phyloP scores from a whole-genome alignment of 2,797 vertebrate species.

The Pseudochromis fuscus region DNA sequence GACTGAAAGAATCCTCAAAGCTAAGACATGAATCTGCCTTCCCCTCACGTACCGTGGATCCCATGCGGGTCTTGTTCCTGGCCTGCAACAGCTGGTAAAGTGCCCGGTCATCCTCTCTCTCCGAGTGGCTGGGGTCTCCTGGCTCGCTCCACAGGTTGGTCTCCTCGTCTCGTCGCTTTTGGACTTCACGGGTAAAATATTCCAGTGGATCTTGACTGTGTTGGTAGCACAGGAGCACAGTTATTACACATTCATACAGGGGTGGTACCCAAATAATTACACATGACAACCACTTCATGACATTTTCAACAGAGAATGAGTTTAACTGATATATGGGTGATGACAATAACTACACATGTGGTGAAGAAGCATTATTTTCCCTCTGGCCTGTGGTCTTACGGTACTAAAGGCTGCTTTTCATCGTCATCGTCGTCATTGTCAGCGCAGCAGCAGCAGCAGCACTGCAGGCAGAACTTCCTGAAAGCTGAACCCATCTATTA shows the following conservation, averaged over 20 bases:
- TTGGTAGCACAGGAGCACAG: constrained; percentile 25
- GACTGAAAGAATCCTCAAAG: not conserved
- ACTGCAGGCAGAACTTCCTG: constrained; percentile 69
- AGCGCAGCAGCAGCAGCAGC: constrained; percentile 83
- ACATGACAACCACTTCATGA: constrained; percentile 2
- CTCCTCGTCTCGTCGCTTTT: constrained; percentile 86
- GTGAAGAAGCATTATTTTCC: not conserved
- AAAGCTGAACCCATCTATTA: constrained; percentile 77
- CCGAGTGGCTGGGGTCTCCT: constrained; percentile 86
- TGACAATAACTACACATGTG: not conserved
- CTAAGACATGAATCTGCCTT: not conserved
- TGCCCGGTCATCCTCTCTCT: constrained; percentile 84
- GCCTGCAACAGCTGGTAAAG: constrained; percentile 85
- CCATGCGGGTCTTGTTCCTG: constrained; percentile 83
- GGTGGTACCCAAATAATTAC: no score
- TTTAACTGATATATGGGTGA: not conserved
- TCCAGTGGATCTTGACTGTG: constrained; percentile 83
- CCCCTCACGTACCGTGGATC: constrained; percentile 80
- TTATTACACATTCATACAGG: constrained; percentile 13
- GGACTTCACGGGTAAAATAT: constrained; percentile 87
- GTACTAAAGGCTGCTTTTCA: constrained; percentile 83
- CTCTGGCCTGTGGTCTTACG: constrained; percentile 71
- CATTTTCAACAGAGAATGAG: no score
- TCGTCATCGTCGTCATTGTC: constrained; percentile 73
- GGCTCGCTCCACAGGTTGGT: constrained; percentile 89